Conservation (phyloP, 2,888 invertebrate species). For the Ormyrus rosae region DNA sequence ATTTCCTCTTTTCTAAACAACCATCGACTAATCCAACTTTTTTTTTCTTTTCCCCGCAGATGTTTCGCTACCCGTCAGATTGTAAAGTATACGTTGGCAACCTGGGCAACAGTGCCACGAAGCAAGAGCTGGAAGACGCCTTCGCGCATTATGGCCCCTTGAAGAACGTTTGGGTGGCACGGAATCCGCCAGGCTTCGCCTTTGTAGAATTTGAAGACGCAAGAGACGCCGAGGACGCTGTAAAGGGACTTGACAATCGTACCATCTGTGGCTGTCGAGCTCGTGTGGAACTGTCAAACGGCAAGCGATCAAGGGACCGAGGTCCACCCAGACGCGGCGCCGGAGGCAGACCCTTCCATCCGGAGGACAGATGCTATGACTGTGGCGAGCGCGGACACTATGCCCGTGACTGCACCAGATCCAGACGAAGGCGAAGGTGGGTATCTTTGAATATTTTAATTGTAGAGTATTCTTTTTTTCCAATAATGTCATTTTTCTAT, state of each 20-base stretch:
- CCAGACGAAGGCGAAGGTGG: conserved; percentile 65
- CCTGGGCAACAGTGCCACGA: conserved; percentile 92
- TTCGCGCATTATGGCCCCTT: conserved; percentile 95
- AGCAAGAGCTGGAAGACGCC: conserved; percentile 94
- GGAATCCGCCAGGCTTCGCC: conserved; percentile 96
- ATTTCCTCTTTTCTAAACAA: no score
- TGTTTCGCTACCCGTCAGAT: conserved; percentile 89
- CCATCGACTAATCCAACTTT: not conserved
- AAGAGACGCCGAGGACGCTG: conserved; percentile 94
- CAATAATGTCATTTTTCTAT: no score
- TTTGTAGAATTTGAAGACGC: conserved; percentile 96
- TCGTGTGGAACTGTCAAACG: conserved; percentile 94
- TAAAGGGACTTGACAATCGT: conserved; percentile 85
- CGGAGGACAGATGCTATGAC: conserved; percentile 95
- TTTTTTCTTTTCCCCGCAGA: conserved; percentile 68
- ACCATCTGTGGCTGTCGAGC: conserved; percentile 93
- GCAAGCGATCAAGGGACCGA: conserved; percentile 81
- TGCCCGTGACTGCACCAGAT: conserved; percentile 90
- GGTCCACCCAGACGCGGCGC: conserved; percentile 78
- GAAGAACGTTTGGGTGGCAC: conserved; percentile 97
- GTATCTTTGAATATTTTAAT: no score
- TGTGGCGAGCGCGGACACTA: conserved; percentile 96
- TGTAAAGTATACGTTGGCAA: conserved; percentile 98
- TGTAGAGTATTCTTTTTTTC: no score
- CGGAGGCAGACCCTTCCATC: conserved; percentile 85